phyloP scores from a whole-genome alignment of 2,113 vertebrate genomes.

The Microcebus griseorufus region DNA sequence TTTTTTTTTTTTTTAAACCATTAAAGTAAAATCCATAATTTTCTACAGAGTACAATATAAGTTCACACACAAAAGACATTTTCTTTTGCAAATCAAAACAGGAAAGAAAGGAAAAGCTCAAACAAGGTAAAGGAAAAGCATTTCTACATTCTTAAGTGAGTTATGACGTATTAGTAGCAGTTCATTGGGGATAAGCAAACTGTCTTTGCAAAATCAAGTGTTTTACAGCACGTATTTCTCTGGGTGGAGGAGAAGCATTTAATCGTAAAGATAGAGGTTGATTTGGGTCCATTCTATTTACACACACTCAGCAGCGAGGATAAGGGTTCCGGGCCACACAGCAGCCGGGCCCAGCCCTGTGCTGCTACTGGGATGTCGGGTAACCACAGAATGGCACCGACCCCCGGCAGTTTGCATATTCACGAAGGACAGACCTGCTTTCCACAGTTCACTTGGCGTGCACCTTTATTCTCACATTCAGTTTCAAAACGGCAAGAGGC shows the following conservation, averaged over 20 bases:
- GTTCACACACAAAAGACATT: slow-evolving; percentile 91
- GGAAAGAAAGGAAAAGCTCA: slow-evolving; percentile 87
- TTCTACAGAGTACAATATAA: slow-evolving; percentile 94
- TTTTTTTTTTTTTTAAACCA: slow-evolving; percentile 85
- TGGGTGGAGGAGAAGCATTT: slow-evolving; percentile 13
- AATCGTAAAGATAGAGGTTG: slow-evolving; percentile 67
- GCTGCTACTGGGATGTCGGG: neutral
- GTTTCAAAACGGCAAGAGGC: slow-evolving; percentile 55
- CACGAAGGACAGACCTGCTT: slow-evolving; percentile 44
- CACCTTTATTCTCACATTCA: slow-evolving; percentile 61
- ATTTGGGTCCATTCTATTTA: slow-evolving; percentile 63
- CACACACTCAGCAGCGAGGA: neutral
- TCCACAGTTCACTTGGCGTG: slow-evolving; percentile 49
- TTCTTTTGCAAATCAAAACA: slow-evolving; percentile 91
- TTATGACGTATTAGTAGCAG: neutral
- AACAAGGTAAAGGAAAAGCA: slow-evolving; percentile 88
- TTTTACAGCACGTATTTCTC: neutral
- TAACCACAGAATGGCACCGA: neutral
- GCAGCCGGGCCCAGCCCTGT: neutral
- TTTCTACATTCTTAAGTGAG: slow-evolving; percentile 77
- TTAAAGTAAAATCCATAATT: slow-evolving; percentile 91
- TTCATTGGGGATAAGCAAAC: neutral
- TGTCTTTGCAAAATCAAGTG: neutral
- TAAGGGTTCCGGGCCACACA: neutral
- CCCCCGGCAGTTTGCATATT: neutral